Evolutionary conservation across 1,140 invertebrate genomes (phyloP).

Genomic region (Drosophila aff.): DNA sequence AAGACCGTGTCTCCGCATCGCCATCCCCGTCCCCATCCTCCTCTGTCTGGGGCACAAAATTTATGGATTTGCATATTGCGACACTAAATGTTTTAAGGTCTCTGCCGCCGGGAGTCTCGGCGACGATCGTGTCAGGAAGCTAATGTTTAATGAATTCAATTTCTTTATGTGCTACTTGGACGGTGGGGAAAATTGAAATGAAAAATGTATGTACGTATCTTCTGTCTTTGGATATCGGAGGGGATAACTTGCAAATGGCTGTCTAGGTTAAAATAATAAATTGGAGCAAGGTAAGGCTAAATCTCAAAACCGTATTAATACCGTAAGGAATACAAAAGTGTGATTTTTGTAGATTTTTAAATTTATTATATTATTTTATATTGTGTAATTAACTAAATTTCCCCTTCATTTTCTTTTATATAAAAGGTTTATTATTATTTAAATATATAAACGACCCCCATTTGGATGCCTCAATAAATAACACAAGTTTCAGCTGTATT

Average conservation of each 20-base stretch:
- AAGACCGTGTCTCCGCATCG: conserved; percentile 6
- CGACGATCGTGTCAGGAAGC: conserved; percentile 77
- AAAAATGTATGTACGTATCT: conserved; percentile 40
- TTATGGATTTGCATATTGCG: conserved; percentile 81
- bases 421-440: too few species aligned
- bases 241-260: not conserved
- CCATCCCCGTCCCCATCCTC: conserved; percentile 1
- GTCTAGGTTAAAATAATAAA: not conserved
- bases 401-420: not conserved
- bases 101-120: conserved; percentile 29
- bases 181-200: conserved; percentile 23
- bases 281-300: not conserved
- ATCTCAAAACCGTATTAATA: not conserved
- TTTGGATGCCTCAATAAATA: not conserved
- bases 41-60: conserved; percentile 53
- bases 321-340: too few species aligned
- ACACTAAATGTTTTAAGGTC: conserved; percentile 79
- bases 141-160: conserved; percentile 84
- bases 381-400: not conserved
- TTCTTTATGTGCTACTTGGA: conserved; percentile 79
- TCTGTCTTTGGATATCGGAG: not conserved
- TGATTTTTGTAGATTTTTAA: too few species aligned
- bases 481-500: conserved; percentile 5
- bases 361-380: too few species aligned
- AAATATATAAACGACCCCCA: not conserved